A percentile compares a stretch with the other conserved stretches of the same genome.
These are phyloP conservation scores for Tapirus indicus DNA, from an alignment of 2,797 vertebrate genomes.

Conservation along the genomic window DNA sequence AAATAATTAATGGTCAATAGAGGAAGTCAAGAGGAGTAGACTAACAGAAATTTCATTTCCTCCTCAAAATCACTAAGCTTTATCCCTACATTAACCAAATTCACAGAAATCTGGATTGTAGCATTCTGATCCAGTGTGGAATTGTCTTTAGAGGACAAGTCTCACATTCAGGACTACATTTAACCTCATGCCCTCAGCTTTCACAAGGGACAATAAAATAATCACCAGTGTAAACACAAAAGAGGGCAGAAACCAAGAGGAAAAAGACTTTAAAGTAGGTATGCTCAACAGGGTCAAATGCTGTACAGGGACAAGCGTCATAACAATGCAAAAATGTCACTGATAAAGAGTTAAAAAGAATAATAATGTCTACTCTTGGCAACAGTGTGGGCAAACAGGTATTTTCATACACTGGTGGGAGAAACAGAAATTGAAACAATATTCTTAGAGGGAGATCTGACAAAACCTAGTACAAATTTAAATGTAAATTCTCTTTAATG, in stretches of 20 bases:
- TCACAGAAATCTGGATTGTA: not conserved
- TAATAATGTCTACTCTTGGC: not conserved
- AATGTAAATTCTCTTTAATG: not conserved
- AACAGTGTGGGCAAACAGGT: not conserved
- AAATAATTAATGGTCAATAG: conserved; percentile 27
- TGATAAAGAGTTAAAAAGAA: not conserved
- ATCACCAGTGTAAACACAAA: not conserved
- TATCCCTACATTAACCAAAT: not conserved
- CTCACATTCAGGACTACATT: not conserved
- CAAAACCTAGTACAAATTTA: not conserved
- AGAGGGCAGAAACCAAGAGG: not conserved
- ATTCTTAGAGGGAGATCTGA: not conserved
- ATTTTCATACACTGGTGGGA: not conserved
- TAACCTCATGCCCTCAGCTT: not conserved
- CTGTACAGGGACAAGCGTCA: not conserved
- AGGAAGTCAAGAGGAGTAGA: not conserved
- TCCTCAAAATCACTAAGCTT: conserved; percentile 11
- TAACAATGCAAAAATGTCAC: conserved; percentile 2
- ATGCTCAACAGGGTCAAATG: not conserved
- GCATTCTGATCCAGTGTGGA: not conserved
- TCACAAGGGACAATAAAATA: conserved; percentile 12
- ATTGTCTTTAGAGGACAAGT: not conserved
- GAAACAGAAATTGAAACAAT: not conserved
- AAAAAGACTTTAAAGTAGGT: not conserved
- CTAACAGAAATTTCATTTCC: not conserved